phyloP scores from a whole-genome alignment of 2,113 vertebrate species.

The Muntiacus reevesi region DNA sequence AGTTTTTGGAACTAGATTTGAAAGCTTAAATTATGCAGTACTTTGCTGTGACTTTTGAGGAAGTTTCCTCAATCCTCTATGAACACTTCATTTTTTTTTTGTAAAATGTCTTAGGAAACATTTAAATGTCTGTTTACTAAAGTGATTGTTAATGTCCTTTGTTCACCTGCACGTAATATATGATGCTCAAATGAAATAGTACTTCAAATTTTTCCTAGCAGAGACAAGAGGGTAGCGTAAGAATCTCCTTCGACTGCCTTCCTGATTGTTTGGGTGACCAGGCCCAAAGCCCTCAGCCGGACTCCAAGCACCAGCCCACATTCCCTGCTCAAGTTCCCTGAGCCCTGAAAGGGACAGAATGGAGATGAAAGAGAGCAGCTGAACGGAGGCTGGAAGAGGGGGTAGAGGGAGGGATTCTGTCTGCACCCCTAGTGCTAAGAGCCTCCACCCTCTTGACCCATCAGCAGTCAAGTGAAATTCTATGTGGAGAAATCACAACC shows the following conservation, averaged over 20 bases:
- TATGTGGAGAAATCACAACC: not conserved
- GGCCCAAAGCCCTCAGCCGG: not conserved
- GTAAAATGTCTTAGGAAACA: not conserved
- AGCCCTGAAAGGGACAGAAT: not conserved
- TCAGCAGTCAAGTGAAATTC: not conserved
- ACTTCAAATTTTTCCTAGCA: not conserved
- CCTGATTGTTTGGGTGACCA: not conserved
- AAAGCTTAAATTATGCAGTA: conserved; percentile 9
- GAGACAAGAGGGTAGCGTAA: not conserved
- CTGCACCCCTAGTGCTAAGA: not conserved
- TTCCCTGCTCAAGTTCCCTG: not conserved
- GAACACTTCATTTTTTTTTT: not conserved
- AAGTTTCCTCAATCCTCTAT: not conserved
- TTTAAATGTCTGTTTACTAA: not conserved
- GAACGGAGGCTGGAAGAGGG: not conserved
- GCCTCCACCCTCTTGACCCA: not conserved
- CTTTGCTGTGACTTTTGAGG: not conserved
- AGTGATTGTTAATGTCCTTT: not conserved
- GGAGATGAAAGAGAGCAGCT: not conserved
- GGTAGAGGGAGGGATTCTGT: not conserved
- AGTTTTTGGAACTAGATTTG: conserved; percentile 17
- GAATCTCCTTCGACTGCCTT: not conserved
- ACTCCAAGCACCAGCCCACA: not conserved
- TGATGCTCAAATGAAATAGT: not conserved
- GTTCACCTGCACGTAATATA: not conserved